phyloP scores from a whole-genome alignment of 2,113 vertebrate genomes.

The Marmota flaviventris region DNA sequence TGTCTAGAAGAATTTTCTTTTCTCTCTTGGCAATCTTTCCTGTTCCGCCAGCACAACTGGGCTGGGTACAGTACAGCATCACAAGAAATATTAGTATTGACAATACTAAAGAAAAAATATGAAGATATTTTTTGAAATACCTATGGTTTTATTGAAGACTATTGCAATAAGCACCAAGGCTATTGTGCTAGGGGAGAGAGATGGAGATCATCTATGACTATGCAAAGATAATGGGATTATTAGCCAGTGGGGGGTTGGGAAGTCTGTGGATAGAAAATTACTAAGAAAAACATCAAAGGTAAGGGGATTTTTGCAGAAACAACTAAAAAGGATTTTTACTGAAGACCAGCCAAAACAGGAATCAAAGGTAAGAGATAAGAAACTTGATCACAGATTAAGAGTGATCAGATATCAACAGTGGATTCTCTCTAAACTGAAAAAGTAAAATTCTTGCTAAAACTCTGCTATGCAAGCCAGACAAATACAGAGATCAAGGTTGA shows the following conservation, averaged over 20 bases:
- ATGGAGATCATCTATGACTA: neutral
- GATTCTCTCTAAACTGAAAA: neutral
- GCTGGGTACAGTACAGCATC: neutral
- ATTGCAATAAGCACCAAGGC: neutral
- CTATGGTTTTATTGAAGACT: neutral
- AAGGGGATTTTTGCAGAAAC: neutral
- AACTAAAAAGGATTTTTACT: neutral
- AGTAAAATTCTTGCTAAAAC: neutral
- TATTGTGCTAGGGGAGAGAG: neutral
- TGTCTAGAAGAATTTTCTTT: neutral
- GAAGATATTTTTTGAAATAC: neutral
- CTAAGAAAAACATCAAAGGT: neutral
- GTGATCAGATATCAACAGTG: neutral
- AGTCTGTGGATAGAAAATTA: neutral
- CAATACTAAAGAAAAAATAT: neutral
- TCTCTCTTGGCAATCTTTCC: neutral
- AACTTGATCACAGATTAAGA: neutral
- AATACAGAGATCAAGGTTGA: neutral
- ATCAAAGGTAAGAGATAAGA: neutral
- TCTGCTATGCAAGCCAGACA: neutral
- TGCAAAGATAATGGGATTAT: neutral
- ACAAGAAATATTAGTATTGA: neutral
- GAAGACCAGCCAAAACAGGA: too few relatives aligned
- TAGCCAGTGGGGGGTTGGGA: too few relatives aligned
- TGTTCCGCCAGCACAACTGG: neutral